Base-by-base conservation (phyloP, 2,797 vertebrate species). In the Anguilla pacifica region DNA sequence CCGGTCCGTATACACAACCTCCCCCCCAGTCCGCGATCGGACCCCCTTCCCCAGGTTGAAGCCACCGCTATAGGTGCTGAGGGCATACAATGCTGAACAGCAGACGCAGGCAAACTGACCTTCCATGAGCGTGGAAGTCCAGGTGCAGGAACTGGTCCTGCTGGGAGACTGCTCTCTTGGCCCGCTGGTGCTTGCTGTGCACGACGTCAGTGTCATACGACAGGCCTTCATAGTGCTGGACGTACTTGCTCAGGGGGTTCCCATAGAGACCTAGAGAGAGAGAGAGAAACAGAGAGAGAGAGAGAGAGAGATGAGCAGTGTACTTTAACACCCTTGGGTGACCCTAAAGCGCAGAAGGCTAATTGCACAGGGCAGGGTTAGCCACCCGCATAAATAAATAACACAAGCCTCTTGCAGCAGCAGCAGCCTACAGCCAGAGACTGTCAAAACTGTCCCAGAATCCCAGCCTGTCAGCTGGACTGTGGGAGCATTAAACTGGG, bases 221-320 rank as follows among this genome's bases (percentile, higher is more conserved):
- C 91, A 99, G 95, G 89, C 98, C 99, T 95, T 99, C 99, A 95
- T 99, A 99, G 96, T 99, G 98, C 86, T 95, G 97, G 92, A 99
- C 97, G 91, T 97, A 97, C 93, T 98, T 98, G 94, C 97, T 99
- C 89, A 99, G 94, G 87, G 98, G 98, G 92, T 99, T 99, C 92
- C 98, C 98, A 94, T 98, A 99, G 84, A 98, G 97, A 93, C 98
- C 99, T 99, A 96, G 86, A 86, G 89, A 88, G 86, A 91, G 86
- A 91, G 25, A 94, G 86, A 87, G n/a, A 43, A 43, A 43, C 43
- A 43, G 43, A 43, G 43, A 43, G 43, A 43, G 43, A 39, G 46
- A 7, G 55, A 31, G 10, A 53, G 31, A 15, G 31, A n/a, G 0
- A 25, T 51, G 46, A 79, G 39, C 35, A 22, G 35, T 46, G 74